Evolutionary conservation across 2,888 invertebrate species (phyloP).

Genomic region (Ceratothoa steindachneri): DNA sequence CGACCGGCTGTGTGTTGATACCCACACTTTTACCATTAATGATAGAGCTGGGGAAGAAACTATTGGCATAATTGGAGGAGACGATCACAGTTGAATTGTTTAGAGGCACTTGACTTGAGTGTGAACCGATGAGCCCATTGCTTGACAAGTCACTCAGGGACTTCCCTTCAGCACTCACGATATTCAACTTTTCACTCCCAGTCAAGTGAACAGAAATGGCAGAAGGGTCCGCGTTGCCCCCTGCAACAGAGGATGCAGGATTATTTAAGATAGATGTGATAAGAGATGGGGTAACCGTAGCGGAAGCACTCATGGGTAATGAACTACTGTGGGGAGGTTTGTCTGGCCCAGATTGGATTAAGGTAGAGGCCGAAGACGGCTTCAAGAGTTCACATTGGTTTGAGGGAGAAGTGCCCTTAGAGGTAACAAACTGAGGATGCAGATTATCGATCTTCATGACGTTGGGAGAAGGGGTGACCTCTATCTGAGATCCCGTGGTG

Average conservation of each 20-base stretch:
- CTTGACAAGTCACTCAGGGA: neutral
- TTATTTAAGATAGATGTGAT: neutral
- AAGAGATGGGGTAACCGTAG: neutral
- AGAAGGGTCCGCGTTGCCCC: neutral
- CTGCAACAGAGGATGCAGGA: neutral
- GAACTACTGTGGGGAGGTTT: neutral
- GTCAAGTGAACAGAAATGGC: neutral
- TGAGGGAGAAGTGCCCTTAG: neutral
- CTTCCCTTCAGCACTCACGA: neutral
- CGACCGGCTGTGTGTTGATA: neutral
- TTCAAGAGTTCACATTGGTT: conserved; percentile 17
- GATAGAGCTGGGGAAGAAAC: conserved; percentile 42
- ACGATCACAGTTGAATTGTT: conserved; percentile 46
- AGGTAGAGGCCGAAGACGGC: conserved; percentile 39
- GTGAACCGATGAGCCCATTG: conserved; percentile 1
- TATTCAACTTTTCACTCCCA: neutral
- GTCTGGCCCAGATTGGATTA: conserved; percentile 31
- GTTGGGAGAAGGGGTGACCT: neutral
- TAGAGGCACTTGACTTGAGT: conserved; percentile 43
- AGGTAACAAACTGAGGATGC: neutral
- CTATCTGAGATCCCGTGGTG: neutral
- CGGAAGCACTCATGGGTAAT: neutral
- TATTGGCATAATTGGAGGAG: conserved; percentile 42
- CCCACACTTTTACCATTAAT: conserved; percentile 13
- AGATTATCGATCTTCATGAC: conserved; percentile 1